Evolutionary conservation across 2,888 invertebrate genomes (phyloP), one percentile per base, ranked within the genome.

Genomic region (Drosophila rubida): DNA sequence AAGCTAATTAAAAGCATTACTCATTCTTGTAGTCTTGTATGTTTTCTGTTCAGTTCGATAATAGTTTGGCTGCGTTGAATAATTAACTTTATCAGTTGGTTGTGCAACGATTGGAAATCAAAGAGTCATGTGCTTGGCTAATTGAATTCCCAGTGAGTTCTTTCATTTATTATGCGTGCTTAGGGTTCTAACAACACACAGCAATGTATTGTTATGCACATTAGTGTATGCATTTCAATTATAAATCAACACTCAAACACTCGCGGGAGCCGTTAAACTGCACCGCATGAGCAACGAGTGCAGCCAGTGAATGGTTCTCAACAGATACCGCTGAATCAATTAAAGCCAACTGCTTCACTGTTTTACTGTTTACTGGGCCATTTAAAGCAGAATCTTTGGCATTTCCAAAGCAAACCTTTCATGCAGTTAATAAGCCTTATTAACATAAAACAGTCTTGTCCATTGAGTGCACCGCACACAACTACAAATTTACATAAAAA

Each of bases 301-400:
- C 22, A 30, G 13, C 4, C 32, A 25, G 45, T 45, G 42, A 16
- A 35, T 45, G 42, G 16, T 27, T 62, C 50, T 22, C 37, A 25
- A 19, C 25, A 41, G n/a, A 41, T 39, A 37, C 49, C 45, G 64
- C 30, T 73, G 74, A 80, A 87, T 78, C 69, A 87, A 85, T 87
- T 82, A 81, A 75, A 87, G 57, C 85, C 63, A 63, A 78, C 85
- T 80, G 80, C 69, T 55, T 63, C 44, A 70, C 80, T 84, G 85
- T 70, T 50, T 71, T 55, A 65, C 71, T 82, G 77, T 74, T 87
- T 87, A 85, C 87, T 85, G 66, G 80, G 78, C 87, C 84, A 85
- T 78, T 78, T 75, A 69, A 65, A 57, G 48, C 53, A 66, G 71
- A 76, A 61, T 60, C 62, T 53, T 60, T 75, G 71, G 76, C 59